Evolutionary conservation across 2,797 vertebrate genomes (phyloP), one percentile per base, ranked within the genome.

Genomic region (Psittacula echo): DNA sequence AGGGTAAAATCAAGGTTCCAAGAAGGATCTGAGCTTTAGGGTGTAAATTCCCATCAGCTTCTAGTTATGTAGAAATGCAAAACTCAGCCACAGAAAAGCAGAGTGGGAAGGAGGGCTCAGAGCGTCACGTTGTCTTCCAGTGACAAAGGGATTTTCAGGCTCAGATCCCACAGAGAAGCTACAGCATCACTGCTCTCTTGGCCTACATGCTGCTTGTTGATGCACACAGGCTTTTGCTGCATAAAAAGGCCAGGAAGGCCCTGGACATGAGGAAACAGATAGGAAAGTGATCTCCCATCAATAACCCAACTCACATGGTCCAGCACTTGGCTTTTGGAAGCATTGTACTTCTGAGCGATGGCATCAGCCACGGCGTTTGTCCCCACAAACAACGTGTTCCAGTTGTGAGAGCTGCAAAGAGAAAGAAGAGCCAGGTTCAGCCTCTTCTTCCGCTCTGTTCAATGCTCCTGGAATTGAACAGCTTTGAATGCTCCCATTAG

Each of bases 331-430:
- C 99, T 99, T 98, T 99, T 99, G 65, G 98, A 98, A 53, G 99
- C 98, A 3, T 98, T 99, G 98, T 99, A 99, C 97, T 99, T 99
- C 89, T 99, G 98, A 54, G 99, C 99, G 9, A 99, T 99, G 75
- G 98, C 98, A 22, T 99, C 99, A 0, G 99, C 99, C 90, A 99
- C 99, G 0, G 99, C 98, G 2, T 98, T 99, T 0, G 98, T 99
- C 13, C 99, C 99, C 97, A 99, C 97, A 90, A 99, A 99, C 80
- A 99, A 95, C 0, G 98, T 94, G 94, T 99, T 99, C 99, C 99
- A 99, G 97, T 99, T 99, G 97, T 99, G 99, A 72, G 99, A 99
- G 95, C 99, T 99, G 79, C 13, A 61, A n/a, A 41, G 41, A 71
- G 42, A 41, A 64, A 65, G 51, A 44, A 82, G 44, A 87, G 70